A percentile compares a stretch with the other conserved stretches of the same genome.
phyloP scores from a whole-genome alignment of 2,888 invertebrate species.

The Andrena chrysosceles region DNA sequence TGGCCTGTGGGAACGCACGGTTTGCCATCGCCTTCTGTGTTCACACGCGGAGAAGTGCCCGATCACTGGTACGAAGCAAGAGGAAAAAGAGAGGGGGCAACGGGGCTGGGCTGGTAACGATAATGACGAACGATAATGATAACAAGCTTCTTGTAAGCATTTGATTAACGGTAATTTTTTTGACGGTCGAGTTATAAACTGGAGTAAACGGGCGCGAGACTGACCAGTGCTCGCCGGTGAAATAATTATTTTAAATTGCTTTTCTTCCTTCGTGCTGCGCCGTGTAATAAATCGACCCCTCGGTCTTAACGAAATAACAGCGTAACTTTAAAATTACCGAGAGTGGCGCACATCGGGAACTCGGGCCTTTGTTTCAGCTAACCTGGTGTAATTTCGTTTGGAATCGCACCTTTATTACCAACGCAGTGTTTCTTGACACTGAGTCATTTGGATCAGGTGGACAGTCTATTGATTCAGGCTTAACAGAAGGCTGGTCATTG shows the following conservation, averaged over 20 bases:
- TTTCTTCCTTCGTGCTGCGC: constrained; percentile 13
- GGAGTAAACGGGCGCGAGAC: constrained; percentile 1
- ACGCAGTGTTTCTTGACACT: no score
- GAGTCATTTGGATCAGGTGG: no score
- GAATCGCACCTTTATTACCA: no score
- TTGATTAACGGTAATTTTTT: constrained; percentile 45
- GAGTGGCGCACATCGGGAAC: background rate
- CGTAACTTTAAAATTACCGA: background rate
- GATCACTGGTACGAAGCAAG: constrained; percentile 4
- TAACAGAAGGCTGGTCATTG: no score
- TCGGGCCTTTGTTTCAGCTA: background rate
- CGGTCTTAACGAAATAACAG: constrained; percentile 1
- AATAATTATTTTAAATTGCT: constrained; percentile 43
- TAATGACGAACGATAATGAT: constrained; percentile 48
- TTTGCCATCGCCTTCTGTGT: constrained; percentile 18
- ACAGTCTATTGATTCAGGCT: no score
- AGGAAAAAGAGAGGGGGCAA: constrained; percentile 12
- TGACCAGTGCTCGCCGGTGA: background rate
- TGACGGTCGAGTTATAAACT: constrained; percentile 20
- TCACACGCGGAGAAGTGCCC: constrained; percentile 25
- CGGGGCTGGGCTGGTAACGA: constrained; percentile 28
- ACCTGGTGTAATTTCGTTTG: no score
- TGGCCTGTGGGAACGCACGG: constrained; percentile 36
- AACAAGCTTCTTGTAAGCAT: constrained; percentile 35
- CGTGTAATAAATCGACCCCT: constrained; percentile 11